Base-by-base conservation (phyloP, 2,888 invertebrate genomes). In the Philaethria dido region DNA sequence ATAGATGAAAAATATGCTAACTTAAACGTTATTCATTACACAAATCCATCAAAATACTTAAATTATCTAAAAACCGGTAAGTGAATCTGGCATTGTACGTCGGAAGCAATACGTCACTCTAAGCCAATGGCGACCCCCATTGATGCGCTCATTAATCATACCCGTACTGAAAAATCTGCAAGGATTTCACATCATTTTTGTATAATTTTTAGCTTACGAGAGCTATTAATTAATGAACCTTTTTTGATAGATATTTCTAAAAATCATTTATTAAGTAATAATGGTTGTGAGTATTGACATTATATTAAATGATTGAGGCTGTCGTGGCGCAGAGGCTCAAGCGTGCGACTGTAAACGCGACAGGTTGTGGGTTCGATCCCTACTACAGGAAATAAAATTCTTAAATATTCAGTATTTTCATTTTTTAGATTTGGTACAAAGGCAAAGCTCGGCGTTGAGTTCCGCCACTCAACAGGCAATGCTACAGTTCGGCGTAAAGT, bases 91-190 rank as follows among this genome's bases (percentile, higher is more conserved):
- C 33, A 60, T 60, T 47, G 60, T 33, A 60, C 44, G 33, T 69
- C 64, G 57, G 45, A 61, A 71, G 79, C 73, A 77, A 84, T 84
- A 80, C 75, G 83, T 84, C 83, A 84, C 65, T 69, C 55, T 65
- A 59, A 75, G 76, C 72, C 67, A 64, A 77, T 78, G 77, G 77
- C 79, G 77, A 80, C 80, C 81, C 79, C 77, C 78, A 81, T 81
- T 80, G 83, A 81, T 78, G 77, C 74, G 72, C 71, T 70, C 83
- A 85, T 87, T 85, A 83, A 87, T 86, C 87, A 85, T 80, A 80
- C 75, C 78, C 69, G 67, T 66, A 62, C 47, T 42, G 55, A 68
- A 72, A 71, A 72, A 68, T 66, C 70, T 70, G 52, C 66, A 62
- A 67, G 47, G 63, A 62, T 60, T 60, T 69, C 55, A 69, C 20